Percentiles rank a stretch among this genome's conserved stretches.
Conservation (phyloP, 2,888 invertebrate genomes). For the Ophonus ardosiacus region DNA sequence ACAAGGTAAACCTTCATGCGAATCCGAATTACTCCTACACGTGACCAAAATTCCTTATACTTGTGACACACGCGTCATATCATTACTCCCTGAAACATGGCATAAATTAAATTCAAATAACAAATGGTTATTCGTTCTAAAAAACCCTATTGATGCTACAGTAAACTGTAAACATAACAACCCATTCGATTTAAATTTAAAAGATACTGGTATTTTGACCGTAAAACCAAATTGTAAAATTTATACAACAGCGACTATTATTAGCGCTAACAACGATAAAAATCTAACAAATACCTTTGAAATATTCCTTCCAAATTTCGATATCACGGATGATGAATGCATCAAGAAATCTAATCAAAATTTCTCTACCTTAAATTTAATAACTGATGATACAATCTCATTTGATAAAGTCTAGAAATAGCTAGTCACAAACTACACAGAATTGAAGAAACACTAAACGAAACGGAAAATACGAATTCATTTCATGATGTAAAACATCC, state of each 20-base stretch:
- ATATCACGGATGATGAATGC: background rate
- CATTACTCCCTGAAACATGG: background rate
- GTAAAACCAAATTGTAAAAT: background rate
- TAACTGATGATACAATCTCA: background rate
- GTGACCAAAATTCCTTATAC: background rate
- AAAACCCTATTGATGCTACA: background rate
- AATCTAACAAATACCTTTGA: background rate
- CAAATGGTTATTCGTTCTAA: background rate
- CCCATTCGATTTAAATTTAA: background rate
- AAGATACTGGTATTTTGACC: background rate
- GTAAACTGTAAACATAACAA: background rate
- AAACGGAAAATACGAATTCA: too few relatives aligned
- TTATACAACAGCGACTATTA: background rate
- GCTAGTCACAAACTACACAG: background rate
- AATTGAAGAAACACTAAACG: background rate
- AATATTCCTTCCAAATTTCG: background rate
- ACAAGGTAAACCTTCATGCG: background rate
- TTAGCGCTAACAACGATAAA: background rate
- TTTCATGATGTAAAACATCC: too few relatives aligned
- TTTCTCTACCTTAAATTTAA: background rate
- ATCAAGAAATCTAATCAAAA: background rate
- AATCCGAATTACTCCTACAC: background rate
- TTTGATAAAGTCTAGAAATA: background rate
- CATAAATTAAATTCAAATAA: background rate
- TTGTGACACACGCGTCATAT: background rate